Conservation (phyloP, 2,113 vertebrate genomes). For the Poeciliopsis retropinna region DNA sequence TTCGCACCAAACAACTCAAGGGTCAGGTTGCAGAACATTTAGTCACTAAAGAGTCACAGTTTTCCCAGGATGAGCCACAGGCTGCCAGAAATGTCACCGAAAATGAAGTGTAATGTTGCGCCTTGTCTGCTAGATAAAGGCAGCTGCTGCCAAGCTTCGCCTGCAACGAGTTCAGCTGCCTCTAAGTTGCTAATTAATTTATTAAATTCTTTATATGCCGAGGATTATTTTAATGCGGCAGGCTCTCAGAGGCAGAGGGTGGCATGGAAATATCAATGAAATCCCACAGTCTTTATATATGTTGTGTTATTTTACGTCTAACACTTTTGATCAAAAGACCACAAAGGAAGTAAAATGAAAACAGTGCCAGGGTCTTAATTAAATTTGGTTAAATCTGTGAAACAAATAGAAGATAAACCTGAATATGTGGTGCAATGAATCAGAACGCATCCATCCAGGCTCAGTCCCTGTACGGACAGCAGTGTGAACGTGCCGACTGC, state of each 20-base stretch:
- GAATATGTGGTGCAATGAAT: neutral
- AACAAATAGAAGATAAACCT: neutral
- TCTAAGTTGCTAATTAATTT: neutral
- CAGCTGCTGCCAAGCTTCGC: neutral
- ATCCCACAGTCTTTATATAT: neutral
- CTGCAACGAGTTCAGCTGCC: neutral
- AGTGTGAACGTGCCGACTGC: slow-evolving; percentile 1
- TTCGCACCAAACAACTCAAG: neutral
- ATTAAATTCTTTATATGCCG: neutral
- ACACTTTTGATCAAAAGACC: neutral
- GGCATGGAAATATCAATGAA: neutral
- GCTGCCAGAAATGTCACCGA: neutral
- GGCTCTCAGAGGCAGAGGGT: neutral
- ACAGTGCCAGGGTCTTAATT: neutral
- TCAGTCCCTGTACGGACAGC: neutral
- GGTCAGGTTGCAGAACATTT: neutral
- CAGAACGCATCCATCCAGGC: neutral
- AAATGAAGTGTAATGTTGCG: slow-evolving; percentile 1
- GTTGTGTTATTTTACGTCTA: neutral
- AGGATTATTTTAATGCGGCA: neutral
- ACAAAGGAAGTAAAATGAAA: neutral
- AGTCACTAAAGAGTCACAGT: neutral
- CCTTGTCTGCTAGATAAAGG: neutral
- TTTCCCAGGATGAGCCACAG: neutral
- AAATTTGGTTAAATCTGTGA: neutral